Evolutionary conservation across 2,888 invertebrate genomes (phyloP), one percentile per base, ranked within the genome.

Genomic region (Malthinus flaveolus): DNA sequence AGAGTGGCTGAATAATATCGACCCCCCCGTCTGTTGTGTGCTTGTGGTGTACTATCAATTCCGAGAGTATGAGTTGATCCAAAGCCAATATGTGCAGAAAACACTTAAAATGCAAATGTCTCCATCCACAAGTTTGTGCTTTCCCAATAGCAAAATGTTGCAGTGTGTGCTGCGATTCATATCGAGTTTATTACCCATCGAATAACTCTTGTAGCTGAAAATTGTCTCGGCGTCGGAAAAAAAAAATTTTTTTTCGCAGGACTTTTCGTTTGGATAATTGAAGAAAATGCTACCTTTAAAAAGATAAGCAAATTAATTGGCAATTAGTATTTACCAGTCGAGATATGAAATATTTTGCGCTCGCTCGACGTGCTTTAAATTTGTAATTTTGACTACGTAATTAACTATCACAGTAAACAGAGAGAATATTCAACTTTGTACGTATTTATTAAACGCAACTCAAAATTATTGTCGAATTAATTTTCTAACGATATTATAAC

Each of bases 71-170:
- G 61, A 63, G 65, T 62, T 65, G 64, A 68, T 66, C 63, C 63
- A 66, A 70, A 68, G 69, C 69, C 73, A 71, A 71, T 73, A 73
- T 72, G 73, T 70, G 71, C 71, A 68, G 74, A 74, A 77, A 77
- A 76, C 76, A 76, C 76, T 77, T 76, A 75, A 77, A 76, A 77
- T 77, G 77, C 75, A 77, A 76, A 76, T 76, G 72, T 73, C 70
- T 73, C 74, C 66, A 72, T 74, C 71, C 72, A 66, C 66, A 54
- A 63, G 65, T 66, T 66, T 67, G 66, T 64, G 61, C 57, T 57
- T 60, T 61, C 65, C 65, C 64, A 64, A 65, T 59, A 60, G 64
- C 65, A 56, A 62, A 61, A 56, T 62, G 62, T 56, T 64, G 63
- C 70, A 64, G 66, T 67, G 68, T 69, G 39, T 68, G 66, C 65